Conservation (phyloP, 2,113 vertebrate species). For the Phyllopteryx taeniolatus region DNA sequence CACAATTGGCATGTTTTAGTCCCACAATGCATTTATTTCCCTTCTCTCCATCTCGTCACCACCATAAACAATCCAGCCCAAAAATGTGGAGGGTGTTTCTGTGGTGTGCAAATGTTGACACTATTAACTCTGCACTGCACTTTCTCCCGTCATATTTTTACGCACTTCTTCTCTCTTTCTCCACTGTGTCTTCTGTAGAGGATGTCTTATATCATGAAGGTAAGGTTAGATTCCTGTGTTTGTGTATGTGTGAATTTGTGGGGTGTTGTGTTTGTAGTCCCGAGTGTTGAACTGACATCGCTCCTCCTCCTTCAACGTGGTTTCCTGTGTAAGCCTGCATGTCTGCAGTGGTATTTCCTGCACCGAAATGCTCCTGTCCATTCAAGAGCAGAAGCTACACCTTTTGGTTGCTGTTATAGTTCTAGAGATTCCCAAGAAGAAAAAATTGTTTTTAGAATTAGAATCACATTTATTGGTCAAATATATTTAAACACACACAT, state of each 20-base stretch:
- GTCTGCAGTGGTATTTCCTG: background rate
- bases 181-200: slow-evolving; percentile 90
- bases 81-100: background rate
- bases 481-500: no score
- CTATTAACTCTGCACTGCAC: slow-evolving; percentile 56
- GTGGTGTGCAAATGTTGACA: slow-evolving; percentile 41
- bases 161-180: slow-evolving; percentile 84
- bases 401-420: no score
- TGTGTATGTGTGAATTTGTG: background rate
- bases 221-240: slow-evolving; percentile 83
- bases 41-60: background rate
- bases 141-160: slow-evolving; percentile 74
- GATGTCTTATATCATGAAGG: slow-evolving; percentile 99
- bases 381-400: background rate
- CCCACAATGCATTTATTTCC: background rate
- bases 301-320: slow-evolving; percentile 56
- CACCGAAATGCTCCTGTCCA: background rate
- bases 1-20: background rate
- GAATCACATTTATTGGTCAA: no score
- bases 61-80: background rate
- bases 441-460: no score
- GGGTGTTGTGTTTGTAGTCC: slow-evolving; percentile 12
- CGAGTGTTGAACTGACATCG: slow-evolving; percentile 34
- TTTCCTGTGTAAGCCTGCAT: slow-evolving; percentile 11
- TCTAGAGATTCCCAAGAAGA: no score